Evolutionary conservation across 2,113 vertebrate species (phyloP), one percentile per base, ranked within the genome.

Genomic region (Dipodomys stephensi): DNA sequence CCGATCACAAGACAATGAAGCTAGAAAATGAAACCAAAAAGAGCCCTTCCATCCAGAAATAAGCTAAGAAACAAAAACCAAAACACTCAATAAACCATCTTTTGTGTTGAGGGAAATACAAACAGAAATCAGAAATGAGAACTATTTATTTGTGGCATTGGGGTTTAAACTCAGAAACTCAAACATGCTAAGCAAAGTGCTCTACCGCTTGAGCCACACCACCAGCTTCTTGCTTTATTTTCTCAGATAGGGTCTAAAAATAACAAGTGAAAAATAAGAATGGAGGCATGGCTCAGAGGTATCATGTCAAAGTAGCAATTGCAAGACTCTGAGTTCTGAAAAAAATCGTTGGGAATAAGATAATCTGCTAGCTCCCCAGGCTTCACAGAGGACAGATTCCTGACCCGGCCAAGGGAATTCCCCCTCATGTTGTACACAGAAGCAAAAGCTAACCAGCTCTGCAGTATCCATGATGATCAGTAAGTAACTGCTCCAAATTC

Each of bases 61-160:
- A 68, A 92, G 46, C 53, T 67, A 68, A 60, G 68, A 35, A 25
- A 32, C 32, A 73, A 73, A 60, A 73, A 7, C n/a, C 11, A 86
- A 57, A 65, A 4, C 28, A 30, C 76, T 35, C 72, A 44, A 30
- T 57, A 16, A 44, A 28, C 44, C 1, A 20, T 19, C n/a, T 88
- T 93, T 71, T 18, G 25, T 35, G 25, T 71, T 67, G 88, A 73
- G 19, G 71, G 73, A 91, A 91, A 69, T 35, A 76, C 19, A 79
- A 79, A 86, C 28, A 85, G 39, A 88, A 80, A 84, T 80, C 12
- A 90, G 13, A 44, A 25, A 7, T 44, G 35, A 68, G 73, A 83
- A 79, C 13, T 64, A 64, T 64, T 64, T 64, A 7, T 64, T 64
- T 20, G 22, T 25, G 8, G 4, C 23, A 64, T 22, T 64, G 62